Evolutionary conservation across 2,888 invertebrate species (phyloP).

Genomic region (Melikaiella ostensackeni): DNA sequence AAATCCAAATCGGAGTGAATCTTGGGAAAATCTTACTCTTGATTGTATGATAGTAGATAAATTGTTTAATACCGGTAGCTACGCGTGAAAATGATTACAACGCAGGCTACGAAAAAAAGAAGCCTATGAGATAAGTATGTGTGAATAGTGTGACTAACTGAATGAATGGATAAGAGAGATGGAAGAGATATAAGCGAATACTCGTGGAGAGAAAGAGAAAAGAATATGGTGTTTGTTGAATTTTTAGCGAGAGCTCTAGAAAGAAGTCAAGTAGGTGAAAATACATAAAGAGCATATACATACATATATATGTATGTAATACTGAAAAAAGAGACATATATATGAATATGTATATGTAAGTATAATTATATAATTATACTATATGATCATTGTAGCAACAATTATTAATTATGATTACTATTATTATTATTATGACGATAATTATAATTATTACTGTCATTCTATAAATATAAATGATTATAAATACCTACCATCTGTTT

Average conservation of each 20-base stretch:
- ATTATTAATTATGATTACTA: conserved; percentile 73
- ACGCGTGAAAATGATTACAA: conserved; percentile 43
- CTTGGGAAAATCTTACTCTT: conserved; percentile 58
- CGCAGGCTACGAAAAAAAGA: conserved; percentile 38
- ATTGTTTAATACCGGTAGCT: conserved; percentile 66
- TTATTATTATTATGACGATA: conserved; percentile 80
- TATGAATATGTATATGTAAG: conserved; percentile 72
- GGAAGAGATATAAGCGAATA: conserved; percentile 44
- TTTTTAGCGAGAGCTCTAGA: conserved; percentile 10
- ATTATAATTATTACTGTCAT: conserved; percentile 70
- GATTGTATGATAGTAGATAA: conserved; percentile 73
- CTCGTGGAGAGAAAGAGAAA: conserved; percentile 28
- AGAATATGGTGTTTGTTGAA: conserved; percentile 11
- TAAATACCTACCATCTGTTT: conserved; percentile 64
- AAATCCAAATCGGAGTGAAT: conserved; percentile 43
- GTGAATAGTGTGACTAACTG: conserved; percentile 48
- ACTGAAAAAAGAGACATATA: conserved; percentile 68
- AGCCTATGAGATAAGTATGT: conserved; percentile 35
- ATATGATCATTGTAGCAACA: conserved; percentile 68
- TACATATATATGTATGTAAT: conserved; percentile 71
- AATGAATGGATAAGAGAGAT: conserved; percentile 52
- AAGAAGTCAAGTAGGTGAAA: conserved; percentile 37
- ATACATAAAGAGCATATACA: conserved; percentile 62
- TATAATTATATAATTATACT: conserved; percentile 72
- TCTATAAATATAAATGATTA: conserved; percentile 70